Percentiles rank a stretch among this genome's conserved stretches.
phyloP scores from a whole-genome alignment of 2,888 invertebrate species.

The Teleogryllus oceanicus region DNA sequence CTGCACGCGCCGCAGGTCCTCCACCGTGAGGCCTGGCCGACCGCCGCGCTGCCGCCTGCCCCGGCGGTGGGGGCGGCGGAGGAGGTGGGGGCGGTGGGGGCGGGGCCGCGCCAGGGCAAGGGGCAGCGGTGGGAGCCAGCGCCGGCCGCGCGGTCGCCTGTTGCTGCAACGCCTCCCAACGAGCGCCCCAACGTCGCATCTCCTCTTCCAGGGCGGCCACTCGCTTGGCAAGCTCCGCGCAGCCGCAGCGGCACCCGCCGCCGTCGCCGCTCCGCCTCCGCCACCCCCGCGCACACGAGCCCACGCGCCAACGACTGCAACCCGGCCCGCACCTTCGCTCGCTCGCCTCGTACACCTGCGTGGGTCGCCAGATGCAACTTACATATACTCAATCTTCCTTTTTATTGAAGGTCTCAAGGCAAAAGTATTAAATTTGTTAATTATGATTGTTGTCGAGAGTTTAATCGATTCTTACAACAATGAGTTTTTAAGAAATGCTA shows the following conservation, averaged over 20 bases:
- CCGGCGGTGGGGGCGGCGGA: slow-evolving; percentile 39
- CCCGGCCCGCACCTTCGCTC: too few species aligned
- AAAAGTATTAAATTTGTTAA: too few species aligned
- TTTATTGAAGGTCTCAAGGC: too few species aligned
- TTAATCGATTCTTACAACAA: too few species aligned
- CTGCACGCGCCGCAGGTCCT: slow-evolving; percentile 46
- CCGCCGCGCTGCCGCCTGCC: slow-evolving; percentile 41
- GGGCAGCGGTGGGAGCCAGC: slow-evolving; percentile 24
- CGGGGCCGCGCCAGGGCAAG: slow-evolving; percentile 25
- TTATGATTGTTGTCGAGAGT: too few species aligned
- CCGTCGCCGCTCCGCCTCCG: not conserved
- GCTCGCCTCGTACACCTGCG: too few species aligned
- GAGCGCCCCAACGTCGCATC: not conserved
- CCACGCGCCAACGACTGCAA: not conserved
- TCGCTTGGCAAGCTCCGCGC: not conserved
- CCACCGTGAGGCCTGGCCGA: slow-evolving; percentile 46
- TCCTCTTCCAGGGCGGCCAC: not conserved
- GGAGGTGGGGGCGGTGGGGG: slow-evolving; percentile 37
- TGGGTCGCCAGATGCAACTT: too few species aligned
- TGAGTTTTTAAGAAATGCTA: too few species aligned
- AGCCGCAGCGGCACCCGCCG: not conserved
- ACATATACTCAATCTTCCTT: too few species aligned
- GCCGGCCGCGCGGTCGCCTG: not conserved
- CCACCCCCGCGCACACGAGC: not conserved
- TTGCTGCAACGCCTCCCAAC: not conserved